Percentiles rank a stretch among this genome's conserved stretches.
phyloP scores from a whole-genome alignment of 2,888 invertebrate genomes.

The Eupithecia subfuscata region DNA sequence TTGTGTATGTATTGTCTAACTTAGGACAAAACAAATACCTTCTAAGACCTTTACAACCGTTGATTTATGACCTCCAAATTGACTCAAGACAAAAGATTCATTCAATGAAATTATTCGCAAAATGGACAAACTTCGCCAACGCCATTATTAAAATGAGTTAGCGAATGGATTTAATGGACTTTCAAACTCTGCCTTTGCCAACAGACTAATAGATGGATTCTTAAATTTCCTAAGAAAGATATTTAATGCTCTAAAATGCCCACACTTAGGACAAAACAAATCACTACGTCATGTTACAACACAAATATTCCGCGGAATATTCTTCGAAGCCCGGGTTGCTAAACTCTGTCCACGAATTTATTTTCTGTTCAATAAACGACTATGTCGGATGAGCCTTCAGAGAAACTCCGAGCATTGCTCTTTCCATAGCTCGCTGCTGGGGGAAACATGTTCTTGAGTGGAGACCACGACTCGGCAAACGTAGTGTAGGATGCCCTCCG shows the following conservation, averaged over 20 bases:
- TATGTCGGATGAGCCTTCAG: no score
- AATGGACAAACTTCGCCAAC: constrained; percentile 47
- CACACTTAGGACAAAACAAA: no score
- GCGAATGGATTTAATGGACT: constrained; percentile 19
- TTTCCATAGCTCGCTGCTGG: no score
- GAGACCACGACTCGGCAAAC: no score
- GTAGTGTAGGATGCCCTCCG: no score
- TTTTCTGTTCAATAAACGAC: no score
- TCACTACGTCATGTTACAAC: not conserved
- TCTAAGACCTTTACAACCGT: not conserved
- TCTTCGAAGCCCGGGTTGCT: no score
- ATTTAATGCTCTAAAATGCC: not conserved
- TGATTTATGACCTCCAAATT: not conserved
- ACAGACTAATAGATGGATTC: constrained; percentile 2
- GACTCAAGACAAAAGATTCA: constrained; percentile 44
- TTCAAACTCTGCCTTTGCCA: not conserved
- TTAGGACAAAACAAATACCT: not conserved
- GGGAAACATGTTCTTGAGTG: no score
- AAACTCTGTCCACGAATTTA: no score
- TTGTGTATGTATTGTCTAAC: not conserved
- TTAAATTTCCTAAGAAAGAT: not conserved
- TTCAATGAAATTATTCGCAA: constrained; percentile 50
- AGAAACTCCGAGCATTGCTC: no score
- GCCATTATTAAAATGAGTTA: constrained; percentile 26
- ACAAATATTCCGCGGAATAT: no score